Base-by-base conservation (phyloP, 2,888 invertebrate species). In the Pheosia tremula region DNA sequence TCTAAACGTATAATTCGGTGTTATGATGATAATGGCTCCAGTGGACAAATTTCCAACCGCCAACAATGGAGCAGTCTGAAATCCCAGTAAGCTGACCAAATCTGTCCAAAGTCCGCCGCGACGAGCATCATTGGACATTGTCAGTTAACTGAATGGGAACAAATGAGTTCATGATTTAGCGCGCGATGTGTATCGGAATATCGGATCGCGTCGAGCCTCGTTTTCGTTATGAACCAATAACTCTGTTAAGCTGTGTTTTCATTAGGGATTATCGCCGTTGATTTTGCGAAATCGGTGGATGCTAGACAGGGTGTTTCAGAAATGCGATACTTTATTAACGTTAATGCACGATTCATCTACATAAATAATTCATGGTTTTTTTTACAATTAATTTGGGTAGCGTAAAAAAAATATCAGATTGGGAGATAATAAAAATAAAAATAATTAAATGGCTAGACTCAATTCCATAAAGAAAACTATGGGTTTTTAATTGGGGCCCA, bases 131-230 rank as follows among this genome's bases (percentile, higher is more conserved):
- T 77, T 82, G 83, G 78, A 80, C 80, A 84, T 83, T 84, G 85
- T 88, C 84, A 84, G 86, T 82, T 84, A 84, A 85, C 86, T 87
- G 87, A 88, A 89, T 87, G 81, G 85, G 79, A 83, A 88, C 86
- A 88, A 91, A 91, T 89, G 89, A 90, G 87, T 85, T 79, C 84
- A 83, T 88, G 85, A 89, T 89, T 88, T 86, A 86, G 85, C 79
- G 78, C 77, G 80, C 81, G 82, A 80, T 84, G 83, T 84, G 81
- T 82, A 82, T 84, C 79, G 80, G 83, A 82, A 86, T 86, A 85
- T 84, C 81, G 77, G 81, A 83, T 83, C 79, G 77, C 74, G 77
- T 63, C 69, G 77, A 60, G 71, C 74, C 79, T 80, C 81, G 82
- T 81, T 85, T 82, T 80, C 78, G 81, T 82, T 83, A 80, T 85